Base-by-base conservation (phyloP, 2,797 vertebrate species). In the Urophycis tenuis region DNA sequence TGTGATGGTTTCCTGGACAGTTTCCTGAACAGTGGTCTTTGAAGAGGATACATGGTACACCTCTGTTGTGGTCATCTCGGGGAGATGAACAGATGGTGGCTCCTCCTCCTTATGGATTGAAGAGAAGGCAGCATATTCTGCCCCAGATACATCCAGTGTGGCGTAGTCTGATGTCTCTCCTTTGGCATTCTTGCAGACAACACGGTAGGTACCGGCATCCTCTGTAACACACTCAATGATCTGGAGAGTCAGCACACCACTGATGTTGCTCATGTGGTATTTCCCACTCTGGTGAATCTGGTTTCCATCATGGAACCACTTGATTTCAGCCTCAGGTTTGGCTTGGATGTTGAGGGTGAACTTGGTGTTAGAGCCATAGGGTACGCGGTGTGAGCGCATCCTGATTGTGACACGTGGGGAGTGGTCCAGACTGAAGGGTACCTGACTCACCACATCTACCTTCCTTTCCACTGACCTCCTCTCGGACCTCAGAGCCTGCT, bases 161-260 rank as follows among this genome's bases (percentile, higher is more conserved):
- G 96, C 96, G 30, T 97, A 99, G 87, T 99, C 98, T 8, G 96
- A 97, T 30, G 95, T 95, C 82, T 99, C 96, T 25, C 98, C 98
- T 92, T 95, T 98, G 87, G 93, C 82, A 77, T 98, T 99, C 83
- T 91, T 95, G 88, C 96, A 97, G 78, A 98, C 91, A 11, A 94
- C 95, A 70, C 96, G 94, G 79, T 99, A 99, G 10, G 96, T 98
- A 74, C 98, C 98, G 0, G 95, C 94, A 82, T 99, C 97, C 70
- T 98, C 96, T 73, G 91, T 92, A 34, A 95, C 93, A 83, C 97
- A 99, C 85, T 95, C 93, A 0, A 91, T 92, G 82, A 99, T 95
- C 87, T 97, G 94, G 70, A 99, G 93, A 71, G 95, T 97, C 81
- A 99, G 90, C 76, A 99, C 96, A 53, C 98, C 98, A 14, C 95